Base-by-base conservation (phyloP, 2,888 invertebrate species). In the Myopa tessellatipennis region DNA sequence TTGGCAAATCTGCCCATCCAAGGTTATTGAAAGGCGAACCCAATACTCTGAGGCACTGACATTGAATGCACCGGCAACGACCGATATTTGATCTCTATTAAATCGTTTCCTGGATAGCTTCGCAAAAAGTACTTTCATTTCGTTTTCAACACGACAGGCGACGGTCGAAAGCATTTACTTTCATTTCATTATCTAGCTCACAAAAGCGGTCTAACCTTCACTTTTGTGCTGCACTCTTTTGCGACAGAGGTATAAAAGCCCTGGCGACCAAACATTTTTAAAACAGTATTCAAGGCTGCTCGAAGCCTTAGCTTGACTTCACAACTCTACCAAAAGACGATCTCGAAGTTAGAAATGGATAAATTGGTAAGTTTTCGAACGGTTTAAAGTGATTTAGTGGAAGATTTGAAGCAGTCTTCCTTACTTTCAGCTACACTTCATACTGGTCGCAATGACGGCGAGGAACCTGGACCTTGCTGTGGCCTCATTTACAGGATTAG, bases 401-500 rank as follows among this genome's bases (percentile, higher is more conserved):
- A 26, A 61, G 34, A 10, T 36, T 5, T 65, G 10, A 34, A 34
- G 16, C 34, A 16, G 34, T 36, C 36, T 38, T 6, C 65, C 4
- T 65, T 50, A 38, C 50, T 12, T 50, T 79, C n/a, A 18, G 4
- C 67, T 68, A 5, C 77, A 67, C 16, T 61, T 55, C 40, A 68
- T 50, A 34, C 50, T 52, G 36, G 16, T 74, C n/a, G 74, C 63
- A 4, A 26, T 76, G 18, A 16, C 36, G 12, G 38, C 55, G n/a
- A 14, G 14, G 8, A 4, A 52, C 16, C n/a, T 76, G 34, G 4
- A 38, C 38, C 68, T 73, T 5, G 58, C 18, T 52, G 72, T 65
- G 10, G 77, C 79, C 45, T 80, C 83, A 18, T 80, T 81, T 26
- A 76, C 76, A 50, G 80, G 74, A 38, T 65, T 77, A 0, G 81